These are phyloP conservation scores for Cyanistes caeruleus DNA, from an alignment of 2,113 vertebrate genomes.

Conservation along the genomic window DNA sequence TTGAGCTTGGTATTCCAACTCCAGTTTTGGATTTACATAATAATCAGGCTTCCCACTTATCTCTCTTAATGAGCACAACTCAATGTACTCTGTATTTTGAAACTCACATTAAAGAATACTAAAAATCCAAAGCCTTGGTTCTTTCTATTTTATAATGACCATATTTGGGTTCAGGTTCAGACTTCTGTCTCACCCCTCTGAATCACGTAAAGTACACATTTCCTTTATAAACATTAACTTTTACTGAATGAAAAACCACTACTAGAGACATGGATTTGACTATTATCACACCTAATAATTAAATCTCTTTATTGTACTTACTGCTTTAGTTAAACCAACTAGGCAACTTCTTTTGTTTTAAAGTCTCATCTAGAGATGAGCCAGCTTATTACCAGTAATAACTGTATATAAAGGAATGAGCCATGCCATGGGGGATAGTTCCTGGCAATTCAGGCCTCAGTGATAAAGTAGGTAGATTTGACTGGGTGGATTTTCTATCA, in stretches of 20 bases:
- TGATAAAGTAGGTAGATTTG: not conserved
- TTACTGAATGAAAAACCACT: not conserved
- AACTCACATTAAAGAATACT: not conserved
- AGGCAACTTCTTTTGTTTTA: not conserved
- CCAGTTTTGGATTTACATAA: not conserved
- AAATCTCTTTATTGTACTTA: not conserved
- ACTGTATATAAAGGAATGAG: not conserved
- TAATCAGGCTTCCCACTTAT: not conserved
- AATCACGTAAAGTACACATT: not conserved
- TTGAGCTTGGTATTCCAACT: not conserved
- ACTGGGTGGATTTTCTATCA: not conserved
- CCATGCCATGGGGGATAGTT: not conserved
- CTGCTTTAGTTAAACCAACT: not conserved
- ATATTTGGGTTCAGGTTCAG: not conserved
- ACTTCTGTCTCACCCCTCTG: not conserved
- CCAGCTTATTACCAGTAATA: not conserved
- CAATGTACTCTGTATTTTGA: not conserved
- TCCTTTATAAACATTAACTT: not conserved
- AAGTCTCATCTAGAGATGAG: conserved; percentile 22
- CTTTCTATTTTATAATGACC: not conserved
- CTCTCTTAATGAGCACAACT: not conserved
- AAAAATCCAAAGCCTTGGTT: not conserved
- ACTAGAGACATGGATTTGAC: not conserved
- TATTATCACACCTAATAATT: not conserved
- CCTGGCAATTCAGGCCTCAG: not conserved